Percentiles rank a stretch among this genome's conserved stretches.
phyloP scores from a whole-genome alignment of 2,888 invertebrate species.

The Pinctada fucata region DNA sequence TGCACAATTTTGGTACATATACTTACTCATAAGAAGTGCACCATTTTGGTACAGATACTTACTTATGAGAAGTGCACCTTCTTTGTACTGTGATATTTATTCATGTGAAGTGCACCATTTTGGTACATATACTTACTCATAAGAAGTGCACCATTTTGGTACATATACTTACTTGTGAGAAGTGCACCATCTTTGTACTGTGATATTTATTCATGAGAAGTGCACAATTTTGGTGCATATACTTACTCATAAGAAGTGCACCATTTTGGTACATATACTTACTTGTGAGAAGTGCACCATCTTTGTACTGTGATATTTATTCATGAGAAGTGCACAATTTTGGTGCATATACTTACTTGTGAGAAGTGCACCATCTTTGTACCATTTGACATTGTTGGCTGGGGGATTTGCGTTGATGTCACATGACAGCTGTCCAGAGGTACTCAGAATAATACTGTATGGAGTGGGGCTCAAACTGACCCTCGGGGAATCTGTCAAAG shows the following conservation, averaged over 20 bases:
- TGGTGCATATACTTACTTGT: constrained; percentile 40
- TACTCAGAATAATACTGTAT: constrained; percentile 53
- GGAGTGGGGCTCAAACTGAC: constrained; percentile 62
- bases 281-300: constrained; percentile 46
- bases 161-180: constrained; percentile 41
- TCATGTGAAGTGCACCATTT: too few relatives aligned
- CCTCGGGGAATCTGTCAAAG: constrained; percentile 61
- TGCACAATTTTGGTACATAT: too few relatives aligned
- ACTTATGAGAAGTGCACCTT: too few relatives aligned
- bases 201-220: too few relatives aligned
- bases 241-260: too few relatives aligned
- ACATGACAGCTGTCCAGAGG: constrained; percentile 52
- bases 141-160: too few relatives aligned
- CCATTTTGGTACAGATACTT: too few relatives aligned
- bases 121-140: too few relatives aligned
- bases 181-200: constrained; percentile 56
- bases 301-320: constrained; percentile 52
- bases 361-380: constrained; percentile 46
- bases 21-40: too few relatives aligned
- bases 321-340: too few relatives aligned
- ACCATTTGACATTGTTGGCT: constrained; percentile 55
- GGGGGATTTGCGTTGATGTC: constrained; percentile 62
- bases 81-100: too few relatives aligned
- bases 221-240: constrained; percentile 28
- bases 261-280: constrained; percentile 7